Conservation (phyloP, 2,113 vertebrate species). For the Gambusia affinis region DNA sequence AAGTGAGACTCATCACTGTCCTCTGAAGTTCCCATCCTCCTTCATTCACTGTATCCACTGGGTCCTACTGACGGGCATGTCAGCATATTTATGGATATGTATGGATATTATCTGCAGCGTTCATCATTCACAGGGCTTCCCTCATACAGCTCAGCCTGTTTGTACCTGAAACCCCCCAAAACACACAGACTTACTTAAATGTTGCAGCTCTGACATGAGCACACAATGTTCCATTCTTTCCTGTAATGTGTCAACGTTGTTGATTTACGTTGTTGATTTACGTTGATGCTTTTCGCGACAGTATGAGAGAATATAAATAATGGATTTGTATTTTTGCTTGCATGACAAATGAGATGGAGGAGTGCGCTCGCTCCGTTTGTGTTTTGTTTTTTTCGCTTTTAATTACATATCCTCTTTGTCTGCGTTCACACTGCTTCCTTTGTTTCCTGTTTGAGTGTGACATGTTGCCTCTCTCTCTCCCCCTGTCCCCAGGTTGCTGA, state of each 20-base stretch:
- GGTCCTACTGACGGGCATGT: background rate
- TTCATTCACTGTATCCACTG: background rate
- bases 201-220: background rate
- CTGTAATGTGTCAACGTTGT: background rate
- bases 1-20: background rate
- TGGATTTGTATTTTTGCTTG: background rate
- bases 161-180: background rate
- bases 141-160: background rate
- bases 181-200: background rate
- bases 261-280: background rate
- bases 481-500: conserved; percentile 85
- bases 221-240: background rate
- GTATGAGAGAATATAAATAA: background rate
- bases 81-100: background rate
- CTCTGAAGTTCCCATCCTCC: background rate
- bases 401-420: background rate
- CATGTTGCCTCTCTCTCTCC: too few species aligned
- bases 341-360: background rate
- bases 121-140: background rate
- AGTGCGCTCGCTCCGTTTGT: background rate
- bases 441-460: background rate
- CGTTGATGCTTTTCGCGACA: background rate
- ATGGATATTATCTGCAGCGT: background rate
- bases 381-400: background rate
- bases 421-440: too few species aligned